These are phyloP conservation scores for Sphyrna mokarran DNA, from an alignment of 2,113 vertebrate species.

Conservation along the genomic window DNA sequence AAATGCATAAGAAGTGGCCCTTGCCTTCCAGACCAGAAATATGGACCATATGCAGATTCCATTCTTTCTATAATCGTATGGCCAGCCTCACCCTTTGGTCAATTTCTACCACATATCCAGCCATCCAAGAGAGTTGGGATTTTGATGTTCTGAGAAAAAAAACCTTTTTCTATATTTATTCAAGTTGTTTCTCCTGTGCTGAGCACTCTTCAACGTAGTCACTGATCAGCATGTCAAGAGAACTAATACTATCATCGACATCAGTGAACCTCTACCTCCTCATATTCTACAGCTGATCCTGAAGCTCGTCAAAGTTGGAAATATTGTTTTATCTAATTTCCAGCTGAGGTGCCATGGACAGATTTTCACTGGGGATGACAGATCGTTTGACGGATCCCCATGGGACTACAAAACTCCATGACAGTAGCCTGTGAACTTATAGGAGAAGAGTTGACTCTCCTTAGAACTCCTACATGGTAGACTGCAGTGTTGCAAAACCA, in stretches of 20 bases:
- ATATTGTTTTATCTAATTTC: background rate
- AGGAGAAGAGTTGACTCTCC: background rate
- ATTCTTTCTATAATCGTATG: background rate
- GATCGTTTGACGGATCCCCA: no score
- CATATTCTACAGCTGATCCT: background rate
- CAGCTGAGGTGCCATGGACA: no score
- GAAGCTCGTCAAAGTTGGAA: background rate
- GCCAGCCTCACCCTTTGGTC: background rate
- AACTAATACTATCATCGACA: background rate
- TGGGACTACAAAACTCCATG: background rate
- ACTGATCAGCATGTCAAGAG: background rate
- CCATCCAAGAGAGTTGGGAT: background rate
- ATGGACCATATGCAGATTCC: background rate
- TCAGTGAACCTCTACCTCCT: background rate
- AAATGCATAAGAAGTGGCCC: background rate
- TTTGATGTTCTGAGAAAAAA: background rate
- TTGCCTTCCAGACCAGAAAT: background rate
- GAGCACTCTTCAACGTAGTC: background rate
- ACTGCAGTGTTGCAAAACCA: background rate
- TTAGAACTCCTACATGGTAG: background rate
- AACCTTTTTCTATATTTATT: background rate
- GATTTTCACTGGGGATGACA: no score
- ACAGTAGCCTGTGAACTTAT: background rate
- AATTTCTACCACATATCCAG: background rate
- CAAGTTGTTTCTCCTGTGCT: background rate